Evolutionary conservation across 2,888 invertebrate species (phyloP), one percentile per base, ranked within the genome.

Genomic region (Eupithecia inturbata): DNA sequence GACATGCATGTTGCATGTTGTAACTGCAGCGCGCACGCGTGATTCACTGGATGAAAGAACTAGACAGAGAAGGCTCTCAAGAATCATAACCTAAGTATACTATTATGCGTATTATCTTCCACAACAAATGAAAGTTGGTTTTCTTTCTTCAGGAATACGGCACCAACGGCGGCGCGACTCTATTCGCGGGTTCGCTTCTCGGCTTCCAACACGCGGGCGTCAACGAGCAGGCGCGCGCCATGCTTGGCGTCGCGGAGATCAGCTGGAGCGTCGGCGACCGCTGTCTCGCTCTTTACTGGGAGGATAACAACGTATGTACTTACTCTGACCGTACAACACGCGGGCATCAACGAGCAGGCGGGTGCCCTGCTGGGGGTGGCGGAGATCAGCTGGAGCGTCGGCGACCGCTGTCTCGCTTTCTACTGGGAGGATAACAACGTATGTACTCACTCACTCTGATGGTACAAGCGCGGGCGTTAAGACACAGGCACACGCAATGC

Each of bases 201-300:
- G 95, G 94, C 68, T 95, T 94, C 83, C 95, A 95, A 83, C 94
- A 95, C 82, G 93, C 95, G 4, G 93, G 92, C 14, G 95, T 95
- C 28, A 95, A 94, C 79, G 95, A 95, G 79, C 95, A 95, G 83
- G 95, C 95, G 60, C 89, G 95, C 26, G 94, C 95, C 33, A 92
- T 95, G 95, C 89, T 95, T 28, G 95, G 94, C n/a, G 94, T 92
- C 80, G 95, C 95, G 0, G 93, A 94, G 67, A 90, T 93, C 88
- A 95, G 95, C 80, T 98, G 97, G 97, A 96, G 96, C 85, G 92
- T 96, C 68, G 98, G 98, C 16, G 98, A 98, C 87, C 95, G 96
- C 76, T 98, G 98, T 86, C 95, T 98, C 91, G 98, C 98, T 10
- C 97, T 98, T 85, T 98, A 98, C 91, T 98, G 98, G 98, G 98